Percentiles rank a stretch among this genome's conserved stretches.
phyloP scores from a whole-genome alignment of 2,797 vertebrate genomes.

The Morelia viridis region DNA sequence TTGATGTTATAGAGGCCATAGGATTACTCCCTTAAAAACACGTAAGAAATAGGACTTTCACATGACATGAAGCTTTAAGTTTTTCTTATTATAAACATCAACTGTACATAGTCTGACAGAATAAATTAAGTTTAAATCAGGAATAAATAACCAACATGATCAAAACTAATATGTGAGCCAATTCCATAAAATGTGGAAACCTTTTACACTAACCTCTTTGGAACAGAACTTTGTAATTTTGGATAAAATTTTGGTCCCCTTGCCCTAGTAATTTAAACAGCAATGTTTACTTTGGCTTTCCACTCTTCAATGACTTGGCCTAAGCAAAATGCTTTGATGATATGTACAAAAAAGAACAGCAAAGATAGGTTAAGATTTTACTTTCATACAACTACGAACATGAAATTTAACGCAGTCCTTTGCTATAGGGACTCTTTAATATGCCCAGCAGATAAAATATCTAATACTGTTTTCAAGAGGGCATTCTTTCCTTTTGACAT shows the following conservation, averaged over 20 bases:
- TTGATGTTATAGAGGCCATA: not conserved
- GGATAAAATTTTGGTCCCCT: conserved; percentile 66
- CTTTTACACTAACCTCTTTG: conserved; percentile 49
- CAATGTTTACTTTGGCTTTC: conserved; percentile 76
- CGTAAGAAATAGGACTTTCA: not conserved
- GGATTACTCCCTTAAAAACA: conserved; percentile 1
- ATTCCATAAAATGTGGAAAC: conserved; percentile 67
- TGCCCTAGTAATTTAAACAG: conserved; percentile 71
- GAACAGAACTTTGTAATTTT: conserved; percentile 60
- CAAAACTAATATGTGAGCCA: conserved; percentile 62
- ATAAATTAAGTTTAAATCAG: conserved; percentile 66
- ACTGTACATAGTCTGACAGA: conserved; percentile 60
- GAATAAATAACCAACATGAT: conserved; percentile 69
- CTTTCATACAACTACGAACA: conserved; percentile 72
- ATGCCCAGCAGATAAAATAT: conserved; percentile 44
- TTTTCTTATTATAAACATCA: conserved; percentile 47
- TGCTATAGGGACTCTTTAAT: conserved; percentile 50
- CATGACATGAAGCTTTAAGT: not conserved
- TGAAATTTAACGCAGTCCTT: conserved; percentile 63
- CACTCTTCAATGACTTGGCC: conserved; percentile 68
- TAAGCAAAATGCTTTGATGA: conserved; percentile 76
- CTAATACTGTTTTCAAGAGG: conserved; percentile 50
- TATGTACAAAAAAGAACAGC: conserved; percentile 69
- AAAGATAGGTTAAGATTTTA: conserved; percentile 64
- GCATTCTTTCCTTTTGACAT: conserved; percentile 55